These are phyloP conservation scores for Bibio marci DNA, from an alignment of 2,888 invertebrate genomes.

Conservation along the genomic window DNA sequence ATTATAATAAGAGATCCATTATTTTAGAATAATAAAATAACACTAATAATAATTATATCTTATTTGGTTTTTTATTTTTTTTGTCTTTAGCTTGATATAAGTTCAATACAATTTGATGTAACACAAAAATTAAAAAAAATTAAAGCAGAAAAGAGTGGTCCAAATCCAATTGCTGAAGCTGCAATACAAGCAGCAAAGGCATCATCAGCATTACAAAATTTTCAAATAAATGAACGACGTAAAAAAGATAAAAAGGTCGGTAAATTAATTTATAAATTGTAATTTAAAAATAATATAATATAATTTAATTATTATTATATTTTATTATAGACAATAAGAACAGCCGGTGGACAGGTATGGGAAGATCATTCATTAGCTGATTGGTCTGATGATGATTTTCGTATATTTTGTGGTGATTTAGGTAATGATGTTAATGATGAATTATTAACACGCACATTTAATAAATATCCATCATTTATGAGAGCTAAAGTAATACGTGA, in stretches of 20 bases:
- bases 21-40: too few species aligned
- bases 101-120: conserved; percentile 36
- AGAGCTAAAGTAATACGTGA: conserved; percentile 92
- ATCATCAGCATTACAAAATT: conserved; percentile 37
- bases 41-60: too few species aligned
- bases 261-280: not conserved
- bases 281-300: conserved; percentile 17
- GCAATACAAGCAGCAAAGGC: conserved; percentile 45
- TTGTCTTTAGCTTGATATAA: conserved; percentile 35
- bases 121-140: conserved; percentile 41
- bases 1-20: too few species aligned
- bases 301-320: not conserved
- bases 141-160: conserved; percentile 46
- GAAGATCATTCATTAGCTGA: conserved; percentile 86
- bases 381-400: conserved; percentile 97
- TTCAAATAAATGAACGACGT: conserved; percentile 34
- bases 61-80: too few species aligned
- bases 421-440: conserved; percentile 99
- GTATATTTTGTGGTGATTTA: conserved; percentile 98
- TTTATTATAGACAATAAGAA: conserved; percentile 50
- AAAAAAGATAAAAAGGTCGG: conserved; percentile 20
- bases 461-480: conserved; percentile 83
- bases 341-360: conserved; percentile 91
- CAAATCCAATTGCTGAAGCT: conserved; percentile 41
- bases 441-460: conserved; percentile 86